phyloP scores from a whole-genome alignment of 2,113 vertebrate genomes.

The Scatophagus argus region DNA sequence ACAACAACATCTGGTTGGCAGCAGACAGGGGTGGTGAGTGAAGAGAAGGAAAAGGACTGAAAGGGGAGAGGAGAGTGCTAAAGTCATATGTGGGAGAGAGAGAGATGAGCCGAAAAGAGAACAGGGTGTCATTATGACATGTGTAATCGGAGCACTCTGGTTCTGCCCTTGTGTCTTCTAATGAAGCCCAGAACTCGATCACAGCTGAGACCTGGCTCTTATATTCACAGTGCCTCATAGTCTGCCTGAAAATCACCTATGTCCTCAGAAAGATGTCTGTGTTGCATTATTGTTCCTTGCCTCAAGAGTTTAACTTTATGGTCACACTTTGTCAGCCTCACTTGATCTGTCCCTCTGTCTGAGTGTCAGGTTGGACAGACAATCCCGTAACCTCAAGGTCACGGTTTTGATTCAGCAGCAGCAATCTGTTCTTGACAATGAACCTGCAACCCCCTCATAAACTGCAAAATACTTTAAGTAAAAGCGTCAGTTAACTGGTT shows the following conservation, averaged over 20 bases:
- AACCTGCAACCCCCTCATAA: background rate
- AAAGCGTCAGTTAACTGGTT: background rate
- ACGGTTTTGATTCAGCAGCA: constrained; percentile 26
- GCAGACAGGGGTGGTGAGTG: constrained; percentile 47
- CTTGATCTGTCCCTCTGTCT: constrained; percentile 29
- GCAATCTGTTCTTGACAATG: constrained; percentile 1
- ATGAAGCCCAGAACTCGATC: constrained; percentile 64
- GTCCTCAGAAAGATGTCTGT: constrained; percentile 49
- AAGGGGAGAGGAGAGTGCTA: constrained; percentile 42
- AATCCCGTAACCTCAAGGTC: constrained; percentile 56
- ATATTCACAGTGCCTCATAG: constrained; percentile 57
- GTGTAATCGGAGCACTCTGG: constrained; percentile 62
- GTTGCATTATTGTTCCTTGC: constrained; percentile 2
- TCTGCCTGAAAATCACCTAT: constrained; percentile 63
- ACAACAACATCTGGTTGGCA: constrained; percentile 79
- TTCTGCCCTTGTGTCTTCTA: constrained; percentile 64
- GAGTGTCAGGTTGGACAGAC: constrained; percentile 24
- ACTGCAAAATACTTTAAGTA: background rate
- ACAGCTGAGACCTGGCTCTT: constrained; percentile 56
- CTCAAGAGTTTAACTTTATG: constrained; percentile 41
- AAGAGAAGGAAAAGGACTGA: constrained; percentile 53
- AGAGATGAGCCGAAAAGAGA: constrained; percentile 51
- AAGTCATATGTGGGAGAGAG: constrained; percentile 48
- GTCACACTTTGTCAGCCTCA: constrained; percentile 4
- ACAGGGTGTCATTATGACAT: constrained; percentile 74